Evolutionary conservation across 1,140 invertebrate genomes (phyloP), one percentile per base, ranked within the genome.

Genomic region (Stegodyphus mimosarum): DNA sequence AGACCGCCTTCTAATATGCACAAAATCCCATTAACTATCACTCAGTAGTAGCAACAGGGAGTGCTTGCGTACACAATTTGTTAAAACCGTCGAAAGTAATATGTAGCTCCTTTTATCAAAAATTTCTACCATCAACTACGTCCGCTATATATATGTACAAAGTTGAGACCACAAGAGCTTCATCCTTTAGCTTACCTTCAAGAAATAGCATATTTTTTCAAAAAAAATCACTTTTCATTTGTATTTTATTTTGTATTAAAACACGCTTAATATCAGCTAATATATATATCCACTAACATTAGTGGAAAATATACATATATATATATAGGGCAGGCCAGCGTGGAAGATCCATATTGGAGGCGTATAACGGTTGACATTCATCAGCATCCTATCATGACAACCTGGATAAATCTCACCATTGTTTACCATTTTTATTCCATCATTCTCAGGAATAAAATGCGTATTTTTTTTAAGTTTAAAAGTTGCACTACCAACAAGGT

Each of bases 361-460:
- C 83, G 78, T 71, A 76, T 78, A 78, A 70, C 72, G 75, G 75
- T 86, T 78, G 75, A 69, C 75, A 86, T 78, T 64, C 75, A 50
- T 78, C 60, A 52, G 64, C 55, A 66, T 60, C 48, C 18, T 17
- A 60, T 18, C 64, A 75, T 77, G 74, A 77, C 55, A 86, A 77
- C 83, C 83, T 78, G 74, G 75, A 86, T 86, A 86, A 86, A 86
- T 86, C 83, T 86, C 83, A 86, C 83, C 66, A 77, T 86, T 69
- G 49, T 64, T 72, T 75, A 74, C 69, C 51, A 55, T 74, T 81
- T 72, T 81, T 84, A 84, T 78, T 86, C 75, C 78, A 17, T 9
- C 63, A n/a, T 70, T 48, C 76, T 60, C 33, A 53, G 75, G 74
- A 86, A 84, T 84, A 84, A 75, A 84, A 75, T 84, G 66, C 75